Evolutionary conservation across 1,140 invertebrate species (phyloP), one percentile per base, ranked within the genome.

Genomic region (Neomicropteryx cornuta): DNA sequence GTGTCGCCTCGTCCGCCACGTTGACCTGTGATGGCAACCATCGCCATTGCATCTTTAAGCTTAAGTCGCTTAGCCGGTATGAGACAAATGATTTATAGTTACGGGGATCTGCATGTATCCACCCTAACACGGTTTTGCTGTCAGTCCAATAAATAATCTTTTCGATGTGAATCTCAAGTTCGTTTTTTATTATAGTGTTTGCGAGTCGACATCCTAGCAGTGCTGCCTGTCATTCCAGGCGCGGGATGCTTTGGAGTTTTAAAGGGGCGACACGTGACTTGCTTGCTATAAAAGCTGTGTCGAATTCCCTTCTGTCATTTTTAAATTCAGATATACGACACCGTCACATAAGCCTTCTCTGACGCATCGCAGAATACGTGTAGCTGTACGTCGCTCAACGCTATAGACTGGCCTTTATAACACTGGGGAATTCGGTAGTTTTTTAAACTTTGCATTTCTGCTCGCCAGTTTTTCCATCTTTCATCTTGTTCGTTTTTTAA

Each of bases 141-240:
- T 63, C 58, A 0, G 46, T 46, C 52, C 53, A 61, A 18, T 46
- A 43, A 5, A 43, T 18, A 5, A 41, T 39, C 14, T 28, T 11
- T 3, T 19, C 16, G 0, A 46, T 29, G 5, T 20, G 4, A 3
- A 36, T 11, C 0, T 34, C 34, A 18, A 43, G 40, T 18, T 52
- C 53, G 4, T 39, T 34, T 4, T 42, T 18, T 29, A 18, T 8
- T 8, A 58, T 43, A 11, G 41, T 48, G 14, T 42, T 16, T 17
- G 52, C 41, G 4, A 58, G 36, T 36, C 49, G 18, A 0, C 48
- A 39, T 6, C 54, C 41, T 18, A 65, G 29, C 10, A 53, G 3
- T 1, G 62, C 62, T 18, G 50, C 63, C 13, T 51, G 53, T 30
- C 59, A 23, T 39, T 60, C 53, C 1, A 52, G 10, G 20, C 54